Conservation (phyloP, 2,888 invertebrate genomes). For the Oscheius myriophilus region DNA sequence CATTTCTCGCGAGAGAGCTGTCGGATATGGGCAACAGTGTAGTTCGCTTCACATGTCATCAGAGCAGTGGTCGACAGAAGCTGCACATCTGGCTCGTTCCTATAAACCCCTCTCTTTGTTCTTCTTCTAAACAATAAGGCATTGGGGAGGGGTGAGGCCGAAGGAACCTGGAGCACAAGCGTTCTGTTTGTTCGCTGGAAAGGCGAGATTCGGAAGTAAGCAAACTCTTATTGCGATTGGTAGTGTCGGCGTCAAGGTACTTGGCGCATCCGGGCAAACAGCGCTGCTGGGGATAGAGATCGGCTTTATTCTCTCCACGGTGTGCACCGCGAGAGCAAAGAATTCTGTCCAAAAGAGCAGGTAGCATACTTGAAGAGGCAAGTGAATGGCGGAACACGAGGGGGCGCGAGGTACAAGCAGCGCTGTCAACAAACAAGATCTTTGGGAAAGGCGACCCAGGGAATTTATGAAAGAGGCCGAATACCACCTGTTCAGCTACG, state of each 20-base stretch:
- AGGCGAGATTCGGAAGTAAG: no score
- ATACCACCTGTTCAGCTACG: no score
- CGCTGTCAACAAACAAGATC: no score
- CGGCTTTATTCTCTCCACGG: conserved; percentile 3
- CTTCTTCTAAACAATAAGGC: conserved; percentile 1
- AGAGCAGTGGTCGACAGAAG: conserved; percentile 11
- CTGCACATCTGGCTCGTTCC: conserved; percentile 25
- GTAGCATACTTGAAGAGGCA: no score
- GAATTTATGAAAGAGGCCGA: no score
- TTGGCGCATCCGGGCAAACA: conserved; percentile 23
- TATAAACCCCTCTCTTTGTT: conserved; percentile 13
- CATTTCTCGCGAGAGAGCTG: conserved; percentile 18
- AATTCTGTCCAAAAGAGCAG: no score
- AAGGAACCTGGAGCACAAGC: no score
- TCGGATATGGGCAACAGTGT: conserved; percentile 18
- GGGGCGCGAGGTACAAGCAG: no score
- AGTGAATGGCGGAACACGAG: no score
- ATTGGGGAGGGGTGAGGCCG: not conserved
- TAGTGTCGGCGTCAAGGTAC: conserved; percentile 25
- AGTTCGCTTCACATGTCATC: conserved; percentile 30
- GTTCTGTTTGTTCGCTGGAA: no score
- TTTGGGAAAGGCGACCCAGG: no score
- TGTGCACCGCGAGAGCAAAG: not conserved
- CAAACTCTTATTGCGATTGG: conserved; percentile 10
- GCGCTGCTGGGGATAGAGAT: conserved; percentile 6